Evolutionary conservation across 2,888 invertebrate genomes (phyloP).

Genomic region (Dioctria rufipes): DNA sequence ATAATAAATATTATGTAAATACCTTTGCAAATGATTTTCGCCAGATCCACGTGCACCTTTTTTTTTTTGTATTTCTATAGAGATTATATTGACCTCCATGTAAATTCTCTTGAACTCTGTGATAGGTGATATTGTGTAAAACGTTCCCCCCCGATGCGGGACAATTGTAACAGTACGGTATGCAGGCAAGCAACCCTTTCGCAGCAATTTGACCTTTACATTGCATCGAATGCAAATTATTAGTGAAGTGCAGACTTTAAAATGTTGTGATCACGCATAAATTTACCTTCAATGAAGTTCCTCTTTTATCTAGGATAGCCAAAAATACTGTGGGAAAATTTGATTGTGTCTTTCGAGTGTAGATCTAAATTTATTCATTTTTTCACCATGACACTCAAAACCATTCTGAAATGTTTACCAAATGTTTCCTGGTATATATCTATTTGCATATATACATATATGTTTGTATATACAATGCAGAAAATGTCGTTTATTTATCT

Average conservation of each 20-base stretch:
- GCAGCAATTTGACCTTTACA: constrained; percentile 13
- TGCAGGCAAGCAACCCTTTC: background rate
- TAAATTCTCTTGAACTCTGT: no score
- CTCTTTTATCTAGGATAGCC: background rate
- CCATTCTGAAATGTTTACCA: background rate
- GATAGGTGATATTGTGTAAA: no score
- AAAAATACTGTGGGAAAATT: constrained; percentile 33
- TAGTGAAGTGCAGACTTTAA: background rate
- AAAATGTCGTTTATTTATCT: constrained; percentile 10
- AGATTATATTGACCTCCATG: no score
- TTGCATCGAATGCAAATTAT: constrained; percentile 38
- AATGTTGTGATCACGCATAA: constrained; percentile 37
- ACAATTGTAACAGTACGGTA: background rate
- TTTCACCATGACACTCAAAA: background rate
- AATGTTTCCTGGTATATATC: background rate
- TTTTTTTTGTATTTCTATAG: no score
- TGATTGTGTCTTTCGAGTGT: background rate
- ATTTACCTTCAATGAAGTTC: constrained; percentile 10
- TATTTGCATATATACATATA: no score
- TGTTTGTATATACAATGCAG: background rate
- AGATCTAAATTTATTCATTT: background rate
- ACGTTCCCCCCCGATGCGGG: background rate
- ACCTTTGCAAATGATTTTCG: no score
- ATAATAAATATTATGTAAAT: no score
- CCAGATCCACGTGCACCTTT: no score